phyloP scores from a whole-genome alignment of 2,888 invertebrate species.

The Cartodere bifasciata region DNA sequence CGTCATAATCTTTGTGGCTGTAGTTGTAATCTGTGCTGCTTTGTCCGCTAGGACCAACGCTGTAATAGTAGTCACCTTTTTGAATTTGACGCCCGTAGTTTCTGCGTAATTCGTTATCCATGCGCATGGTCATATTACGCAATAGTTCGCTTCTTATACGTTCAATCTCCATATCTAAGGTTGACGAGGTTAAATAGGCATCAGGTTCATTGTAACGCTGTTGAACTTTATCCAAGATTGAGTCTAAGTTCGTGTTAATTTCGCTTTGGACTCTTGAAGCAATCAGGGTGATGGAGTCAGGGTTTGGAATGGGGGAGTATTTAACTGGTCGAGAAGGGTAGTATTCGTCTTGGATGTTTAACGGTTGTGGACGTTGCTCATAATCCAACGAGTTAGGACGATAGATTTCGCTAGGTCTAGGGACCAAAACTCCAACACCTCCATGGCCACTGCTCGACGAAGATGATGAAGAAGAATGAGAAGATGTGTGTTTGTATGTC shows the following conservation, averaged over 20 bases:
- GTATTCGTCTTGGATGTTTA: no score
- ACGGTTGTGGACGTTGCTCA: conserved; percentile 6
- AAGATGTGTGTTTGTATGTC: conserved; percentile 9
- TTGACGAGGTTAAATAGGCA: conserved; percentile 13
- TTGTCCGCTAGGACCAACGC: conserved; percentile 19
- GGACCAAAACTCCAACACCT: background rate
- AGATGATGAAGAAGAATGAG: conserved; percentile 4
- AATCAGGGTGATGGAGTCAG: conserved; percentile 26
- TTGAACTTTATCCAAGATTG: conserved; percentile 22
- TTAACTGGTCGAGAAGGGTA: no score
- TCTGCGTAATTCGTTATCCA: conserved; percentile 26
- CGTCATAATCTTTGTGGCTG: conserved; percentile 26
- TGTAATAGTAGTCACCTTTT: conserved; percentile 25
- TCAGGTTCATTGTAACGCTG: conserved; percentile 18
- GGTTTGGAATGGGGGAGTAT: conserved; percentile 21
- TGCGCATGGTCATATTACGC: conserved; percentile 24
- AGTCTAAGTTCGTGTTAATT: conserved; percentile 23
- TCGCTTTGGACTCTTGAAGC: conserved; percentile 26
- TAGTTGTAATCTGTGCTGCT: conserved; percentile 26
- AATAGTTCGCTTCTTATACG: conserved; percentile 25
- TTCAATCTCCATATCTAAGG: conserved; percentile 24
- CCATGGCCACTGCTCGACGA: conserved; percentile 6
- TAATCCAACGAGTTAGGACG: conserved; percentile 2
- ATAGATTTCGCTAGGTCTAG: background rate
- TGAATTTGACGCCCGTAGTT: conserved; percentile 28